A percentile compares a stretch with the other conserved stretches of the same genome.
phyloP scores from a whole-genome alignment of 2,113 vertebrate species.

The Neotoma lepida region DNA sequence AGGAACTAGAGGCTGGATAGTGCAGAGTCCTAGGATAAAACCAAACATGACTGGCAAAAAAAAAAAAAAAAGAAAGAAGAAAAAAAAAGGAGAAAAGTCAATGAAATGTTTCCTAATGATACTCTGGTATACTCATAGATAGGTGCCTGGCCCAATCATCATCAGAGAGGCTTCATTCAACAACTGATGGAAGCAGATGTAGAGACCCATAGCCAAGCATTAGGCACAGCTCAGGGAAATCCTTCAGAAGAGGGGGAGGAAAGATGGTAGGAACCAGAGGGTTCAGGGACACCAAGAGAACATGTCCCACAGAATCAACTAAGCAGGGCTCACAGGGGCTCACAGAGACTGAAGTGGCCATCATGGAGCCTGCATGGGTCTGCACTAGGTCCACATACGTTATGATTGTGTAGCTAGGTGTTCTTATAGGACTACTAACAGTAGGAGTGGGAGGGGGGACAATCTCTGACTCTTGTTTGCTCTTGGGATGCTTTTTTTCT shows the following conservation, averaged over 20 bases:
- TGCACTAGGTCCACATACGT: neutral
- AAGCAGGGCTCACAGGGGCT: neutral
- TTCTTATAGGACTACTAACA: neutral
- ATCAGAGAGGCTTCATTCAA: neutral
- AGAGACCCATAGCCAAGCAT: neutral
- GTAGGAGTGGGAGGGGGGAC: neutral
- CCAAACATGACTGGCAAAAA: neutral
- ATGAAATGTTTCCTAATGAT: neutral
- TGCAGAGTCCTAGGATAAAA: neutral
- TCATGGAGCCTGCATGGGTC: neutral
- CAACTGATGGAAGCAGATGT: neutral
- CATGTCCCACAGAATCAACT: neutral
- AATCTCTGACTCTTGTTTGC: neutral
- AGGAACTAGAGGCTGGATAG: neutral
- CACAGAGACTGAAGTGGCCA: neutral
- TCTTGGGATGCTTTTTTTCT: neutral
- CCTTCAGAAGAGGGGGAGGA: neutral
- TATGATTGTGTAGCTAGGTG: neutral
- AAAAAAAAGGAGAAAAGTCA: neutral
- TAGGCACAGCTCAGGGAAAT: neutral
- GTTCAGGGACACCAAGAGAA: neutral
- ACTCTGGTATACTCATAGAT: neutral
- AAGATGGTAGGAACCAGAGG: neutral
- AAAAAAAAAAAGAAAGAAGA: neutral
- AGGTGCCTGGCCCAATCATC: neutral